These are phyloP conservation scores for Nerophis lumbriciformis DNA, from an alignment of 2,113 vertebrate genomes.

Conservation along the genomic window DNA sequence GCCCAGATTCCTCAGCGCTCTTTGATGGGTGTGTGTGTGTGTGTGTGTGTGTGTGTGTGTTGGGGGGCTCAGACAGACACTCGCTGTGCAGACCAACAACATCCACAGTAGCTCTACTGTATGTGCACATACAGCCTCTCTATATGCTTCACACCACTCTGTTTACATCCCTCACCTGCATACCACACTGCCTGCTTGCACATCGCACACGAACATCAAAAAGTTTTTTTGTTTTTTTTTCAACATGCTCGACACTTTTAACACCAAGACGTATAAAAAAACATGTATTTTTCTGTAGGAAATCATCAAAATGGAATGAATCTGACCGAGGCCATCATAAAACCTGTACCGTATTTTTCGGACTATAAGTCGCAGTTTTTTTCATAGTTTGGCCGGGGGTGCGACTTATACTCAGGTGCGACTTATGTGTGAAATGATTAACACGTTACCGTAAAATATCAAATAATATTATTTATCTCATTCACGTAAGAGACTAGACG, in stretches of 20 bases:
- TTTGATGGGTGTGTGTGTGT: constrained; percentile 31
- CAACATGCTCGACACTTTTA: neutral
- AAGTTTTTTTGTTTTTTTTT: constrained; percentile 18
- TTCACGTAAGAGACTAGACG: no score
- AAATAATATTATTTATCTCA: no score
- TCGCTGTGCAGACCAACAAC: constrained; percentile 37
- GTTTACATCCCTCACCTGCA: constrained; percentile 9
- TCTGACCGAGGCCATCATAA: no score
- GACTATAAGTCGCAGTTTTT: no score
- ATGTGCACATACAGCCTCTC: constrained; percentile 20
- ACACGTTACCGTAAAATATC: no score
- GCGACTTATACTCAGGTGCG: no score
- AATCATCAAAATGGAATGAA: neutral
- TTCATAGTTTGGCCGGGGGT: no score
- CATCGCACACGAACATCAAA: neutral
- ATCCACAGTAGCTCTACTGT: constrained; percentile 20
- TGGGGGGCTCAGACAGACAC: constrained; percentile 26
- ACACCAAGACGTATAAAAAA: neutral
- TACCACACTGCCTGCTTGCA: constrained; percentile 7
- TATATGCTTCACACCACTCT: neutral
- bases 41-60: no score
- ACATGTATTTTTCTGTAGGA: neutral
- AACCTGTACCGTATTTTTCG: no score
- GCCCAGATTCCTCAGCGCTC: constrained; percentile 26
- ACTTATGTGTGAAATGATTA: no score